Evolutionary conservation across 2,888 invertebrate species (phyloP).

Genomic region (Neoitamus cyanurus): DNA sequence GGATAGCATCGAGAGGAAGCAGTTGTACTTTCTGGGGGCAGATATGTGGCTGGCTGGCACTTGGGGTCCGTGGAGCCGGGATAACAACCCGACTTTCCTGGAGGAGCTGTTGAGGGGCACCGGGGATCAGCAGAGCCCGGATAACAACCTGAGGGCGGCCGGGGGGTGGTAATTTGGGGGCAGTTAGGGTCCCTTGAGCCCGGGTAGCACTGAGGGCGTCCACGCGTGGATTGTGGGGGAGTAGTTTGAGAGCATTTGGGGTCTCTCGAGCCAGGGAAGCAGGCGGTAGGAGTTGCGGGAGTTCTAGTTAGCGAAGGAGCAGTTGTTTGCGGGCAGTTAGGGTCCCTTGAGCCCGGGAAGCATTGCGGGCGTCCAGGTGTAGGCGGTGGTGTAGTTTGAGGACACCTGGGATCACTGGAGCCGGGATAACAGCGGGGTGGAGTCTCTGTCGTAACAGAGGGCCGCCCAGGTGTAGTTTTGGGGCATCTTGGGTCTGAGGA

Average conservation of each 20-base stretch:
- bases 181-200: conserved; percentile 60
- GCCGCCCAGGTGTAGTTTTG: too few relatives aligned
- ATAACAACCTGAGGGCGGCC: conserved; percentile 48
- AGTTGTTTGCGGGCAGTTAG: conserved; percentile 58
- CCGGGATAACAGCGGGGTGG: conserved; percentile 48
- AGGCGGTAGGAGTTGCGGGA: conserved; percentile 45
- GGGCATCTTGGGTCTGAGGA: too few relatives aligned
- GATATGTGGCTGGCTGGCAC: conserved; percentile 57
- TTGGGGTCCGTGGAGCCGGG: conserved; percentile 59
- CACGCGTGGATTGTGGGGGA: conserved; percentile 46
- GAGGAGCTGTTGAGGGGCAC: conserved; percentile 45
- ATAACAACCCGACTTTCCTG: conserved; percentile 47
- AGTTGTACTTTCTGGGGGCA: neutral
- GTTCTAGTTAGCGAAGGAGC: conserved; percentile 36
- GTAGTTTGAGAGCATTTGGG: conserved; percentile 55
- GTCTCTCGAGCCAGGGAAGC: conserved; percentile 61
- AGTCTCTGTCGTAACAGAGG: too few relatives aligned
- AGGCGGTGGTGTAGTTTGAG: conserved; percentile 51
- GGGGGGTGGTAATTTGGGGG: neutral
- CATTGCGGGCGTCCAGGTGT: conserved; percentile 55
- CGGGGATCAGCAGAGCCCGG: neutral
- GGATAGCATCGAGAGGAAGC: neutral
- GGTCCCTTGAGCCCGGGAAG: conserved; percentile 60
- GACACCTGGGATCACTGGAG: conserved; percentile 60
- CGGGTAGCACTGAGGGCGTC: conserved; percentile 57